A percentile compares a stretch with the other conserved stretches of the same genome.
Evolutionary conservation across 2,797 vertebrate species (phyloP).

Genomic region (Oceanodroma leucorhoa): DNA sequence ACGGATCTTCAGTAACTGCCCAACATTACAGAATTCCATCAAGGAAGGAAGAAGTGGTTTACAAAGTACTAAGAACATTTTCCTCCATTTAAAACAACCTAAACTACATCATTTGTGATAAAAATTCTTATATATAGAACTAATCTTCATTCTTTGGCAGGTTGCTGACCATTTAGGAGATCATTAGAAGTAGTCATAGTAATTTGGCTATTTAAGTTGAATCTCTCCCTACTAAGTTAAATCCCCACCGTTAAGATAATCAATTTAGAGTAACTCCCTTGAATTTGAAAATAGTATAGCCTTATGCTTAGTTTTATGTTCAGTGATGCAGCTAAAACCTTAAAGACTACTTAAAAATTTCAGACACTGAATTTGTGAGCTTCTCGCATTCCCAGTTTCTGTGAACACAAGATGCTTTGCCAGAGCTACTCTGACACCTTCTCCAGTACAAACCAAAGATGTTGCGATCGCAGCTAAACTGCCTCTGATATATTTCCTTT

Average conservation of each 20-base stretch:
- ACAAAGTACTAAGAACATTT: not conserved
- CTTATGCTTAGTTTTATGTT: not conserved
- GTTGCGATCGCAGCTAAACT: not conserved
- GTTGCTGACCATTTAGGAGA: not conserved
- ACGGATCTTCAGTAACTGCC: not conserved
- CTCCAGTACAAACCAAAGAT: not conserved
- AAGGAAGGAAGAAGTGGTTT: not conserved
- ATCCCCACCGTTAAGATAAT: not conserved
- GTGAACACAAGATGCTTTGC: not conserved
- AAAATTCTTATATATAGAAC: not conserved
- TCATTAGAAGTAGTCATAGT: not conserved
- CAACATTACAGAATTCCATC: not conserved
- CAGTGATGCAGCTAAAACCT: not conserved
- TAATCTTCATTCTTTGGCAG: not conserved
- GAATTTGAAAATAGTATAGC: not conserved
- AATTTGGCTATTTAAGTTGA: not conserved
- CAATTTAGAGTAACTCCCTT: not conserved
- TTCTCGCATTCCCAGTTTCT: not conserved
- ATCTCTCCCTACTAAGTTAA: not conserved
- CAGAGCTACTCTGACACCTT: not conserved
- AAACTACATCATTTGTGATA: not conserved
- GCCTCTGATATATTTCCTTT: not conserved
- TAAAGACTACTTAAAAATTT: not conserved
- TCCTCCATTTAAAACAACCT: not conserved
- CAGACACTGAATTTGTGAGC: not conserved